Evolutionary conservation across 2,888 invertebrate species (phyloP).

Genomic region (Thalpophila matura): DNA sequence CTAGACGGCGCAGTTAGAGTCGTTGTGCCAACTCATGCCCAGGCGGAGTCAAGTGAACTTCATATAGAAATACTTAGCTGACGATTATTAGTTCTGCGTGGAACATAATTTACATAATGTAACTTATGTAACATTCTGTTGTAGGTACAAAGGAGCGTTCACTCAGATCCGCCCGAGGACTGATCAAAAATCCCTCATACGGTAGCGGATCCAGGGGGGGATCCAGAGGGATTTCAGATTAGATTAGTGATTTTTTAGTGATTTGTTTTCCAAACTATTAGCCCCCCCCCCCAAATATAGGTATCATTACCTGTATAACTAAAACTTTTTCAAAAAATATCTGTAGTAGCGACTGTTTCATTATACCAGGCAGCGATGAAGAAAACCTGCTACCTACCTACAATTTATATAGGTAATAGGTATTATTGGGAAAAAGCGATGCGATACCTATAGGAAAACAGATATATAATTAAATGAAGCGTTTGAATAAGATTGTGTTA

Average conservation of each 20-base stretch:
- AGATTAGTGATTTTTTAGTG: too few relatives aligned
- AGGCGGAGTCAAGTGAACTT: conserved; percentile 46
- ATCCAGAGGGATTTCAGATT: too few relatives aligned
- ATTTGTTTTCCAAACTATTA: too few relatives aligned
- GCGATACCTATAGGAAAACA: conserved; percentile 34
- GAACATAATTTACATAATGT: conserved; percentile 34
- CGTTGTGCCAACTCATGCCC: conserved; percentile 43
- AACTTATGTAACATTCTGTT: too few relatives aligned
- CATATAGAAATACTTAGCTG: conserved; percentile 45
- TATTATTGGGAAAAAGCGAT: conserved; percentile 40
- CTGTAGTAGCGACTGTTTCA: not conserved
- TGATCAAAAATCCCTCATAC: conserved; percentile 38
- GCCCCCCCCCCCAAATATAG: too few relatives aligned
- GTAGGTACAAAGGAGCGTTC: conserved; percentile 18
- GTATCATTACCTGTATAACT: too few relatives aligned
- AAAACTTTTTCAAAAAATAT: conserved; percentile 18
- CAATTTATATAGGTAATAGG: too few relatives aligned
- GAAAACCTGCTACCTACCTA: conserved; percentile 29
- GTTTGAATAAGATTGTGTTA: conserved; percentile 69
- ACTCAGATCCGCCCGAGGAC: conserved; percentile 28
- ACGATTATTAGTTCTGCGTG: conserved; percentile 43
- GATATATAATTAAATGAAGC: conserved; percentile 62
- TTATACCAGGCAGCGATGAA: conserved; percentile 11
- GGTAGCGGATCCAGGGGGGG: too few relatives aligned
- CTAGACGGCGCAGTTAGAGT: conserved; percentile 40